Percentiles rank a stretch among this genome's conserved stretches.
Conservation (phyloP, 2,888 invertebrate species). For the Cybosia mesomella region DNA sequence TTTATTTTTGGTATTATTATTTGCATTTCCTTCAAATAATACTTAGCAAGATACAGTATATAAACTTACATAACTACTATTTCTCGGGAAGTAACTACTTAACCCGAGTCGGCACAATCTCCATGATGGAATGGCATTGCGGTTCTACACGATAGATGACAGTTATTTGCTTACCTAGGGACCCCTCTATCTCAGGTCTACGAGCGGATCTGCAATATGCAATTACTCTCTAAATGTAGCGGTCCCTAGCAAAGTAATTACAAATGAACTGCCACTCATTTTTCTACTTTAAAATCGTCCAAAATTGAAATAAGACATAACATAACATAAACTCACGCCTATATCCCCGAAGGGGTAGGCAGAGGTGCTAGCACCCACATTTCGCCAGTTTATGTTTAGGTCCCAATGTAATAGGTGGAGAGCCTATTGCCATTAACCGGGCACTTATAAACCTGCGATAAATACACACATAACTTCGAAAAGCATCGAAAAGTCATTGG, state of each 20-base stretch:
- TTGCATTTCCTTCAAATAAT: background rate
- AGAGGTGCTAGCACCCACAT: too few species aligned
- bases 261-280: background rate
- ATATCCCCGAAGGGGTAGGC: too few species aligned
- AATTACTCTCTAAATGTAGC: background rate
- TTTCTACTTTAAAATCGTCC: background rate
- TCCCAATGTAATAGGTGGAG: too few species aligned
- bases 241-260: background rate
- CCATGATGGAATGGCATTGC: slow-evolving; percentile 14
- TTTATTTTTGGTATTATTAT: too few species aligned
- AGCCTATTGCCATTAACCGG: too few species aligned
- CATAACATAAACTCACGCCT: too few species aligned
- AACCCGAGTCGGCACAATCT: slow-evolving; percentile 2
- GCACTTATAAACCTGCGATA: too few species aligned
- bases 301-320: background rate
- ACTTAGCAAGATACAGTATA: background rate
- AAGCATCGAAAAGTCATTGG: too few species aligned
- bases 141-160: slow-evolving; percentile 17
- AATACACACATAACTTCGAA: too few species aligned
- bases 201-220: background rate
- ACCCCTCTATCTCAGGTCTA: slow-evolving; percentile 3
- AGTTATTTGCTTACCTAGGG: slow-evolving; percentile 6
- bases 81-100: background rate
- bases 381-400: too few species aligned
- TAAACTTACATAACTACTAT: background rate